Percentiles rank a stretch among this genome's conserved stretches.
Conservation (phyloP, 2,888 invertebrate genomes). For the Loripinus fragilis region DNA sequence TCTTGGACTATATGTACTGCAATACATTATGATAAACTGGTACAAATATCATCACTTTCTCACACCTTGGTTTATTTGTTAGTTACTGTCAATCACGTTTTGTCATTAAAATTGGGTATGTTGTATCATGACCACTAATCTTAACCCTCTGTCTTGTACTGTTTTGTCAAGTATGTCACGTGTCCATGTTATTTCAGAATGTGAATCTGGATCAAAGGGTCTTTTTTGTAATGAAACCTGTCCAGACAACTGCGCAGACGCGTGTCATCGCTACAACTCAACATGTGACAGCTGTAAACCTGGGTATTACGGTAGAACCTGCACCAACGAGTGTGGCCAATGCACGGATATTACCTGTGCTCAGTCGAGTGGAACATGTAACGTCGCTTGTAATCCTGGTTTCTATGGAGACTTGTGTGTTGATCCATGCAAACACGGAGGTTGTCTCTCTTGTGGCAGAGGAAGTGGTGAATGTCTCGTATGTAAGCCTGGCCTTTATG, state of each 20-base stretch:
- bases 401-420: constrained; percentile 40
- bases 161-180: too few relatives aligned
- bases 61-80: too few relatives aligned
- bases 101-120: too few relatives aligned
- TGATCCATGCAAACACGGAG: constrained; percentile 31
- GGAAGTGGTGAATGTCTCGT: constrained; percentile 32
- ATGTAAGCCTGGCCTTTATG: constrained; percentile 39
- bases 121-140: too few relatives aligned
- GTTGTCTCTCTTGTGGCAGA: constrained; percentile 35
- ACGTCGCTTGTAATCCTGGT: constrained; percentile 31
- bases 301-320: constrained; percentile 37
- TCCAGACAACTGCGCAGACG: constrained; percentile 20
- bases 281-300: constrained; percentile 34
- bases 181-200: constrained; percentile 25
- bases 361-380: constrained; percentile 37
- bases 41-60: too few relatives aligned
- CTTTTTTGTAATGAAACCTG: constrained; percentile 29
- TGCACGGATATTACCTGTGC: constrained; percentile 37
- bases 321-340: constrained; percentile 31
- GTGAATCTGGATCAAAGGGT: constrained; percentile 19
- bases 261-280: constrained; percentile 39
- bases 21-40: too few relatives aligned
- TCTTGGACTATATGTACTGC: too few relatives aligned
- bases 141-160: too few relatives aligned
- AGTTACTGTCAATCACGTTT: too few relatives aligned